These are phyloP conservation scores for Scaptomyza tumidula DNA, from an alignment of 2,888 invertebrate genomes.

Conservation along the genomic window DNA sequence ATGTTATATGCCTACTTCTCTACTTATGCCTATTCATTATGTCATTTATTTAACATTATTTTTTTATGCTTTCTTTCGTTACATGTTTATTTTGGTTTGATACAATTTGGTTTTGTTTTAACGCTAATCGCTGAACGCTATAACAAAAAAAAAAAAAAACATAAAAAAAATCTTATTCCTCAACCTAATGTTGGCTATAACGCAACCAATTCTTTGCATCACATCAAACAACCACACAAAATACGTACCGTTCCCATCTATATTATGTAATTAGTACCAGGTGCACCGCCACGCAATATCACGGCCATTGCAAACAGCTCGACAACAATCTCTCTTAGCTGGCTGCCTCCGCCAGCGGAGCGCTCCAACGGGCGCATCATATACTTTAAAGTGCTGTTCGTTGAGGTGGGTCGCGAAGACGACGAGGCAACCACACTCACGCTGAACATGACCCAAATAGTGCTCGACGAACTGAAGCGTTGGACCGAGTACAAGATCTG, in stretches of 20 bases:
- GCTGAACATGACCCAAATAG: conserved; percentile 91
- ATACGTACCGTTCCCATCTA: conserved; percentile 81
- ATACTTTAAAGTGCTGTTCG: conserved; percentile 97
- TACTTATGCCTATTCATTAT: conserved; percentile 53
- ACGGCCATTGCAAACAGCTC: conserved; percentile 94
- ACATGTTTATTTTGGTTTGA: conserved; percentile 75
- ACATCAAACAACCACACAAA: conserved; percentile 61
- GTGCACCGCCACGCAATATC: conserved; percentile 98
- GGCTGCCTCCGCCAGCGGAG: conserved; percentile 96
- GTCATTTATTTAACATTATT: conserved; percentile 49
- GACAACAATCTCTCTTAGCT: conserved; percentile 94
- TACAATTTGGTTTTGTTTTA: conserved; percentile 51
- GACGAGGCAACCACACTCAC: conserved; percentile 92
- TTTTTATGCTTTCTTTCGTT: conserved; percentile 76
- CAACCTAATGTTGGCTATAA: conserved; percentile 49
- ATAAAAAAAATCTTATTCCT: conserved; percentile 38
- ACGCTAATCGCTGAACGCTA: conserved; percentile 77
- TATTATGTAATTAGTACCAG: conserved; percentile 91
- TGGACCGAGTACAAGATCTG: conserved; percentile 99
- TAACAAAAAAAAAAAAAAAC: conserved; percentile 28
- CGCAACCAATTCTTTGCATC: conserved; percentile 54
- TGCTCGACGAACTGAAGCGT: conserved; percentile 94
- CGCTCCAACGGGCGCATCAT: conserved; percentile 96
- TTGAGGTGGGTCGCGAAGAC: conserved; percentile 93
- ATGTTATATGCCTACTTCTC: conserved; percentile 40